These are phyloP conservation scores for Leptinotarsa tumamoca DNA, from an alignment of 2,888 invertebrate species.

Conservation along the genomic window DNA sequence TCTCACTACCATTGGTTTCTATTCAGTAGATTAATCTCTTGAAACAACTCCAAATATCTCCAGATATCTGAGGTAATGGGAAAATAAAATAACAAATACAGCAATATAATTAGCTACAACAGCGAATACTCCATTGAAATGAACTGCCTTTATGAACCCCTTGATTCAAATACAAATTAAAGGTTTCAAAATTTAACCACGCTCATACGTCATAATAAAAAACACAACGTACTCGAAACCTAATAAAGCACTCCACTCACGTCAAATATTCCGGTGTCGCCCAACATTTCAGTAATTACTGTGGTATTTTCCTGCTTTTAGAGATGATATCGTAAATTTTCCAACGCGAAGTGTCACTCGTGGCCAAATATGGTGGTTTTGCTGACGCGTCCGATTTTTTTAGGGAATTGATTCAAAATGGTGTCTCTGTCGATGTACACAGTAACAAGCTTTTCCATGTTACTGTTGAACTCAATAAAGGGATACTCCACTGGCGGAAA, in stretches of 20 bases:
- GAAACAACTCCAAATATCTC: too few species aligned
- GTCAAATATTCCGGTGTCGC: conserved; percentile 9
- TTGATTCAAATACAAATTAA: neutral
- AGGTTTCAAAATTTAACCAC: neutral
- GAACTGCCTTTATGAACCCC: neutral
- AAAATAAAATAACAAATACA: too few species aligned
- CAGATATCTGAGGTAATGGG: too few species aligned
- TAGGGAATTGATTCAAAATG: conserved; percentile 13
- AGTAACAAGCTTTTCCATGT: neutral
- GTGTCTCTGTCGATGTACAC: conserved; percentile 1
- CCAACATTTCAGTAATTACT: conserved; percentile 14
- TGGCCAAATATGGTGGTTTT: conserved; percentile 4
- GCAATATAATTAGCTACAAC: too few species aligned
- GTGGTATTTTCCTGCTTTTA: conserved; percentile 6
- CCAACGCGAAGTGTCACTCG: conserved; percentile 15
- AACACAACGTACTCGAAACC: conserved; percentile 6
- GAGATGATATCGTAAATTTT: conserved; percentile 20
- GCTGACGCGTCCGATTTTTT: conserved; percentile 3
- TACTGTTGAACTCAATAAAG: neutral
- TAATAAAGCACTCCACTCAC: conserved; percentile 9
- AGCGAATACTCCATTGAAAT: neutral
- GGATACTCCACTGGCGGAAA: conserved; percentile 9
- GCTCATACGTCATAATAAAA: neutral
- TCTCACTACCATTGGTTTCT: too few species aligned
- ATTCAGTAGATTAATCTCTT: too few species aligned